Base-by-base conservation (phyloP, 2,113 vertebrate species). In the Lagopus muta region DNA sequence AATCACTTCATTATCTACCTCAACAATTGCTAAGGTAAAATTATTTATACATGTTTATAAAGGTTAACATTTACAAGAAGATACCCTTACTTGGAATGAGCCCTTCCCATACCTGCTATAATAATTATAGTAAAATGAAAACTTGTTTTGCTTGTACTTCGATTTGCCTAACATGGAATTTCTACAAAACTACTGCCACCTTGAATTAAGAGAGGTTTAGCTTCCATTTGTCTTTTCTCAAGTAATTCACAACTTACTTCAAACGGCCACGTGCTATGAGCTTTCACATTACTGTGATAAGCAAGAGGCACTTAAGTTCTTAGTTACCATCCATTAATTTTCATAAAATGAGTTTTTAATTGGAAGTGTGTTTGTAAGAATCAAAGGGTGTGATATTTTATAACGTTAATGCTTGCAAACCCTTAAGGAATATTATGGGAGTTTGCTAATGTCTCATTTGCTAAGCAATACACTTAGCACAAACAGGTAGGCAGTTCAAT, bases 141-240 rank as follows among this genome's bases (percentile, higher is more conserved):
- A 81, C 42, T 20, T 64, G 57, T 62, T 88, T 81, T 73, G 74
- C 50, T 66, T 71, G n/a, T 74, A 60, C 34, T 84, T 78, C 38
- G 3, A 1, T 83, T 57, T 84, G n/a, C 14, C 47, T 45, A 60
- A 78, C 54, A 84, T 9, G 0, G 8, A 54, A 88, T 77, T 90
- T 22, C 69, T 94, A 82, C 62, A 66, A 60, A 90, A 81, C 80
- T 82, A 84, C 83, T 94, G 95, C 96, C 93, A 94, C 86, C 90
- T 10, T 36, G 70, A 90, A 92, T 78, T 81, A 80, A 81, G 48
- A 42, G 58, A 60, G 64, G 38, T 22, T 57, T 21, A 94, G 93
- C 79, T 55, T 47, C 40, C 22, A 42, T 36, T 79, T 38, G 82
- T 57, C 32, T 82, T 60, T 54, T 45, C 77, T 79, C 52, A 75